Conservation (phyloP, 1,140 invertebrate species). For the Caenorhabditis remanei region DNA sequence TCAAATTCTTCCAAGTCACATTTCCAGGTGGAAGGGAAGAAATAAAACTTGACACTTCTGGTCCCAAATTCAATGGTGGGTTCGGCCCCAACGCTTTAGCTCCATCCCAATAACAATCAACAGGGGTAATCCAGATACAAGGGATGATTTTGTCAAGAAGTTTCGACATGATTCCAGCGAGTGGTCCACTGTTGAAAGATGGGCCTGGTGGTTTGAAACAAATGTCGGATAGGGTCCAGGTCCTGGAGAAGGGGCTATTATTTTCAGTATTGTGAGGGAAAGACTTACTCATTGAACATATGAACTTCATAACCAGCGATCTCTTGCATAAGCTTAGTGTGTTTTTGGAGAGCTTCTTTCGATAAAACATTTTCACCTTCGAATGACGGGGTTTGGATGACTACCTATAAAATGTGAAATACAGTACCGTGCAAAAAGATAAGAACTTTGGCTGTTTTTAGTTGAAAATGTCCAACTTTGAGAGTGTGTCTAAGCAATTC, state of each 20-base stretch:
- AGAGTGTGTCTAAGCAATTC: too few relatives aligned
- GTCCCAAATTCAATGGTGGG: conserved; percentile 62
- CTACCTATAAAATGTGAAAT: conserved; percentile 69
- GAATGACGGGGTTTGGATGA: conserved; percentile 76
- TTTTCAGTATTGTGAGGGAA: conserved; percentile 1
- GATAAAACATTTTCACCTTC: conserved; percentile 72
- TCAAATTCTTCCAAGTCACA: conserved; percentile 76
- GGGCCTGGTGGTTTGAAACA: conserved; percentile 77
- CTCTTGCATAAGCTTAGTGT: conserved; percentile 76
- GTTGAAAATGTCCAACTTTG: too few relatives aligned
- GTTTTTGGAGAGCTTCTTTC: conserved; percentile 73
- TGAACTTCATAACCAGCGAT: conserved; percentile 76
- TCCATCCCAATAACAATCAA: conserved; percentile 99
- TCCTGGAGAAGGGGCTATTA: conserved; percentile 67
- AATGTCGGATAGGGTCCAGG: conserved; percentile 75
- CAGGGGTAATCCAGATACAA: conserved; percentile 94
- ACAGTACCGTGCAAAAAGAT: neutral
- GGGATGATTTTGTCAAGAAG: conserved; percentile 83
- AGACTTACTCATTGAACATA: conserved; percentile 77
- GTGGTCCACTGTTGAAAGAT: conserved; percentile 61
- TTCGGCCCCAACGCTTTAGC: conserved; percentile 84
- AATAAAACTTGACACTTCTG: conserved; percentile 63
- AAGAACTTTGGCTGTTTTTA: too few relatives aligned
- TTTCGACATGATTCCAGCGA: conserved; percentile 69
- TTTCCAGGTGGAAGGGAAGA: conserved; percentile 73